Conservation (phyloP, 2,888 invertebrate genomes). For the Athetis lepigone region DNA sequence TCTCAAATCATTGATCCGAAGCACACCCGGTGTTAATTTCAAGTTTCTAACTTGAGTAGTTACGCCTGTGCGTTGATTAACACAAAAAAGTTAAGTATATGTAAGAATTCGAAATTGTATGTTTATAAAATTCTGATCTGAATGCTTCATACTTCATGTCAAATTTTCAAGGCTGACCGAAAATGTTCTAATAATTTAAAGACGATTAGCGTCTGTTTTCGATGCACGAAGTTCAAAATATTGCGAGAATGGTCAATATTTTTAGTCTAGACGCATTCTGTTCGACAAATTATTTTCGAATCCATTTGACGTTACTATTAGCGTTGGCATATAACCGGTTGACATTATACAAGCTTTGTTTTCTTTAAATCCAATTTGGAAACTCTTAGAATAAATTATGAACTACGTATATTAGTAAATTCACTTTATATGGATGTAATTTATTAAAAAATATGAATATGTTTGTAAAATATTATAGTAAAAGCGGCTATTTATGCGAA, state of each 20-base stretch:
- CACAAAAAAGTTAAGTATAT: too few species aligned
- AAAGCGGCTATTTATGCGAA: slow-evolving; percentile 54
- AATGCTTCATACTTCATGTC: too few species aligned
- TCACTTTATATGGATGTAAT: slow-evolving; percentile 82
- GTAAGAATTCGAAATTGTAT: background rate
- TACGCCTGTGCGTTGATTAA: too few species aligned
- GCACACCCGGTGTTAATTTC: too few species aligned
- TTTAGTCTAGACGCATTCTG: slow-evolving; percentile 3
- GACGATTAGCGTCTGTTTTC: slow-evolving; percentile 5
- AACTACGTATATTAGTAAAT: slow-evolving; percentile 83
- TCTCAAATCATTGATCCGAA: too few species aligned
- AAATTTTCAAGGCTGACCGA: too few species aligned
- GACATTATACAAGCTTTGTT: slow-evolving; percentile 14
- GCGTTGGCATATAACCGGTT: background rate
- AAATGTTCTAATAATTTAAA: background rate
- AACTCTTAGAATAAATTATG: slow-evolving; percentile 87
- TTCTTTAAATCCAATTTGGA: slow-evolving; percentile 70
- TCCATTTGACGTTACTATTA: background rate
- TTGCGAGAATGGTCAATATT: background rate
- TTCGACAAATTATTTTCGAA: slow-evolving; percentile 3
- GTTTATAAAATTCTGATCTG: background rate
- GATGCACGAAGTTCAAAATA: slow-evolving; percentile 6
- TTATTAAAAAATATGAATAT: slow-evolving; percentile 61
- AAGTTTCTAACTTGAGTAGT: too few species aligned
- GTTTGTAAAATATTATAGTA: slow-evolving; percentile 46